Conservation (phyloP, 2,113 vertebrate species). For the Hiodon alosoides region DNA sequence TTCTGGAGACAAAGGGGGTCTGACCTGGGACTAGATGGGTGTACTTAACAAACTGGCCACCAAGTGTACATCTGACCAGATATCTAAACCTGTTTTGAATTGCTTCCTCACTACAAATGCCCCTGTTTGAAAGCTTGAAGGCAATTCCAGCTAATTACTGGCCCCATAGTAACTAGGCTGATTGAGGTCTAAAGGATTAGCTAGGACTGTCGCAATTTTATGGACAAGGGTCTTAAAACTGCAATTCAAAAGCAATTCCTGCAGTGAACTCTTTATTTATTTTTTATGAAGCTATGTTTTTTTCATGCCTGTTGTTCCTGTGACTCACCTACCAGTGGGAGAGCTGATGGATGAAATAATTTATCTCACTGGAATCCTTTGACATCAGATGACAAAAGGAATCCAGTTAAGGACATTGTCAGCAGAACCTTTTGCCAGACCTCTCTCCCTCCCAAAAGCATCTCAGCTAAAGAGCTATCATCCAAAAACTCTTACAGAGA, state of each 20-base stretch:
- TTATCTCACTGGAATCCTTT: background rate
- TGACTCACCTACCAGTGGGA: background rate
- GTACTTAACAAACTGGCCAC: too few relatives aligned
- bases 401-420: background rate
- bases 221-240: background rate
- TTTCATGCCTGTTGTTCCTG: background rate
- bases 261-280: slow-evolving; percentile 4
- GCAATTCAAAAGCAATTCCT: slow-evolving; percentile 4
- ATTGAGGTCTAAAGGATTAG: slow-evolving; percentile 11
- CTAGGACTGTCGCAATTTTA: background rate
- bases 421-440: background rate
- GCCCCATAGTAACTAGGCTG: slow-evolving; percentile 16
- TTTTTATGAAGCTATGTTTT: background rate
- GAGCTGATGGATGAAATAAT: slow-evolving; percentile 8
- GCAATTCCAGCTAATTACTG: slow-evolving; percentile 19
- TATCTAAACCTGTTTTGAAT: background rate
- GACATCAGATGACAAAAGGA: slow-evolving; percentile 11
- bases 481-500: background rate
- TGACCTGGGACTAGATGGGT: too few relatives aligned
- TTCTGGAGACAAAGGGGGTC: too few relatives aligned
- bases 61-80: too few relatives aligned
- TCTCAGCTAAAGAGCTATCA: background rate
- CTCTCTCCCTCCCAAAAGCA: background rate
- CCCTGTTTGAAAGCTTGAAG: background rate
- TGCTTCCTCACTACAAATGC: slow-evolving; percentile 12